phyloP scores from a whole-genome alignment of 2,797 vertebrate genomes.

The Danionella dracula region DNA sequence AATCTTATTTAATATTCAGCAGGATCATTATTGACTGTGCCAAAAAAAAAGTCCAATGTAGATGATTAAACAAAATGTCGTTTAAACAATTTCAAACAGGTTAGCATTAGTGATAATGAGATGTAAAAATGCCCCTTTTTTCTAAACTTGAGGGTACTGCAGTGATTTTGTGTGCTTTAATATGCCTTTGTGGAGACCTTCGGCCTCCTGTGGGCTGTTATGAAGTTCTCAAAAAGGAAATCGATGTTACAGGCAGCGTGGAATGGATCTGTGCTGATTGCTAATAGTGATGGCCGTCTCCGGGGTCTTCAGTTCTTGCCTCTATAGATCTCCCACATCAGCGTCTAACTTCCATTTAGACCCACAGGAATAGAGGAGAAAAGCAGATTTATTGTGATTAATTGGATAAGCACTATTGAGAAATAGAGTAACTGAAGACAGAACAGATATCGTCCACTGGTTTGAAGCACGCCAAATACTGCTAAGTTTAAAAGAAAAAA shows the following conservation, averaged over 20 bases:
- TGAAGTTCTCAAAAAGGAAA: constrained; percentile 4
- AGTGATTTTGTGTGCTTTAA: not conserved
- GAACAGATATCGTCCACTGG: too few relatives aligned
- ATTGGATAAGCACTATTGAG: not conserved
- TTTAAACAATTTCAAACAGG: too few relatives aligned
- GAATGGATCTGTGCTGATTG: constrained; percentile 13
- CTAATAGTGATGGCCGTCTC: not conserved
- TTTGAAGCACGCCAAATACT: too few relatives aligned
- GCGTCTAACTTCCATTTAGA: not conserved
- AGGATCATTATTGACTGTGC: too few relatives aligned
- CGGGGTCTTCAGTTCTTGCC: not conserved
- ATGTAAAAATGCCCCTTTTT: too few relatives aligned
- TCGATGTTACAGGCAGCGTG: constrained; percentile 5
- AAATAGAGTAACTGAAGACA: too few relatives aligned
- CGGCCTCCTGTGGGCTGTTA: not conserved
- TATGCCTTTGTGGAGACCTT: not conserved
- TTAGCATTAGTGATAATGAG: too few relatives aligned
- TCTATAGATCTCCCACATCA: not conserved
- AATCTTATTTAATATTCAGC: too few relatives aligned
- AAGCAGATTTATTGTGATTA: not conserved
- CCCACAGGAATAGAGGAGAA: not conserved
- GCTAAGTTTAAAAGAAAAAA: too few relatives aligned
- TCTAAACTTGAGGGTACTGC: too few relatives aligned
- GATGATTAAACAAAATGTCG: too few relatives aligned
- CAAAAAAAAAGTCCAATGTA: too few relatives aligned